Base-by-base conservation (phyloP, 2,113 vertebrate species). In the Neopipo cinnamomea region DNA sequence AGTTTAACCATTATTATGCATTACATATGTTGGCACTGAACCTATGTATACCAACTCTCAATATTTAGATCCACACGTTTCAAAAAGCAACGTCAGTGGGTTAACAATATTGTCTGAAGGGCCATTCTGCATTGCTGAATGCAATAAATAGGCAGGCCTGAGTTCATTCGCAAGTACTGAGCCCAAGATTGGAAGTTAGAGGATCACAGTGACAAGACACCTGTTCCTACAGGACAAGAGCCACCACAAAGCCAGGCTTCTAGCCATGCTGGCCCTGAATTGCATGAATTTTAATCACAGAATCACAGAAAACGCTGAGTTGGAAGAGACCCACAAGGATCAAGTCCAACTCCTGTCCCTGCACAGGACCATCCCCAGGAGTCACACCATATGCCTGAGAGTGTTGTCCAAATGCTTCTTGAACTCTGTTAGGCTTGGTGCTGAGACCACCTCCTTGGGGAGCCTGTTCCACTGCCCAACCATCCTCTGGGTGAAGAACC, bases 81-180 rank as follows among this genome's bases (percentile, higher is more conserved):
- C 37, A 72, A 62, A 86, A 61, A 37, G 27, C 35, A 27, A 14
- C 41, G 22, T 27, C 46, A 46, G 41, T 75, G 33, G 30, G 14
- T 49, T 18, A 80, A 66, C 0, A 2, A 61, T 39, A 55, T 9
- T 2, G 4, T 41, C 18, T 10, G 27, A 83, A 49, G 19, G n/a
- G 56, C 19, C 61, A 28, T 50, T 56, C 35, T 61, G 35, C 30
- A 30, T 14, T 2, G 2, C 50, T 28, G 13, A 11, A 12, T 44
- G 4, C n/a, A n/a, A n/a, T n/a, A n/a, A n/a, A n/a, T 27, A 49
- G 27, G 28, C 31, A 74, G 19, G 49, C 8, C 71, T 6, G 19
- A 61, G 35, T 11, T 73, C 0, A 0, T 49, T 39, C 28, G 39
- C 49, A 27, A 28, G 28, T 2, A 5, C 23, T 46, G 9, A 63